Conservation (phyloP, 92 coral and sea anemone species). For the Zoanthus gigantus region DNA sequence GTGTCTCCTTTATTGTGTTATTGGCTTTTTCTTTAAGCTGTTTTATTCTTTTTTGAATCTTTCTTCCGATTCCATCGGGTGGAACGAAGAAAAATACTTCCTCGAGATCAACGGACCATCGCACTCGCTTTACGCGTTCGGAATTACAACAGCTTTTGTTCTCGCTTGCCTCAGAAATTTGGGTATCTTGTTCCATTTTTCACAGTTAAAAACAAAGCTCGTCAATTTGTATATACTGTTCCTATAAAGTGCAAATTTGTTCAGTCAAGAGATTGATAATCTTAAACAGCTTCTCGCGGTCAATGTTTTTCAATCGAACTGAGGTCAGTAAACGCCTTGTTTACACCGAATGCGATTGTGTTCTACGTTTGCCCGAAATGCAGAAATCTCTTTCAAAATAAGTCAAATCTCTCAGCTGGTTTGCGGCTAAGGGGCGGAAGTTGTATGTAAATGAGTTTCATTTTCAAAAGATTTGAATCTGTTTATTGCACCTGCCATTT, state of each 20-base stretch:
- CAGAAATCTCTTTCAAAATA: conserved; percentile 3
- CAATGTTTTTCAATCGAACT: neutral
- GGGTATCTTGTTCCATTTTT: conserved; percentile 1
- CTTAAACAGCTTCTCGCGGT: neutral
- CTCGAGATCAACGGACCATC: conserved; percentile 42
- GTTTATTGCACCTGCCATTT: conserved; percentile 2
- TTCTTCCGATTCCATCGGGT: conserved; percentile 21
- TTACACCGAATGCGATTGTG: neutral
- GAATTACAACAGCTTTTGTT: neutral
- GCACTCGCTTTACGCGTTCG: conserved; percentile 15
- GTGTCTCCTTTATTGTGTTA: conserved; percentile 7
- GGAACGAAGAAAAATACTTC: conserved; percentile 24
- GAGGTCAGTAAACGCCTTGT: neutral
- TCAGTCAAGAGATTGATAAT: neutral
- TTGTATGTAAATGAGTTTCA: conserved; percentile 7
- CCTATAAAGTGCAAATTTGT: neutral
- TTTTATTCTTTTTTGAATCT: neutral
- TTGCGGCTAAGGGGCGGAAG: neutral
- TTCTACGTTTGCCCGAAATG: neutral
- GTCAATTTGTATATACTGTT: neutral
- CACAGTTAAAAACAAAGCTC: neutral
- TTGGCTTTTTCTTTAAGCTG: conserved; percentile 31
- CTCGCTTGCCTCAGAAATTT: neutral
- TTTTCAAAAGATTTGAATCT: neutral
- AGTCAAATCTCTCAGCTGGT: conserved; percentile 2